phyloP scores from a whole-genome alignment of 2,888 invertebrate genomes.

The Drosophila longiperda region DNA sequence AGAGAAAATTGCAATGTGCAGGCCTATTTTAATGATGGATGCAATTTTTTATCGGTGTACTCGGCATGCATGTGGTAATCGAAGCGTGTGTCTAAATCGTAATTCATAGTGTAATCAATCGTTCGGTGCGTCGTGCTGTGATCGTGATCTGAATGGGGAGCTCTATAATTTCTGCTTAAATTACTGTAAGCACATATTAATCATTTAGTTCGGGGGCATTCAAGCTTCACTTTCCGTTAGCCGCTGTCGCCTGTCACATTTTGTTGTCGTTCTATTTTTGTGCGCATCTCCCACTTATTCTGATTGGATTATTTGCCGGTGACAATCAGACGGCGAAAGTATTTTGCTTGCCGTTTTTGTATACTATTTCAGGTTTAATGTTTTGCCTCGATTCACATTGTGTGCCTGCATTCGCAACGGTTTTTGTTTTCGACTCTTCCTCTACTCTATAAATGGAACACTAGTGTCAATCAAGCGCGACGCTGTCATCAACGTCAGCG shows the following conservation, averaged over 20 bases:
- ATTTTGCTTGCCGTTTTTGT: constrained; percentile 34
- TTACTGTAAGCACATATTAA: constrained; percentile 29
- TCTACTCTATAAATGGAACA: constrained; percentile 17
- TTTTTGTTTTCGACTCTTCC: constrained; percentile 47
- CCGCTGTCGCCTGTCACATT: constrained; percentile 27
- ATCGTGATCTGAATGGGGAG: constrained; percentile 15
- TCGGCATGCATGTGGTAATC: not conserved
- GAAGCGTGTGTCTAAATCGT: not conserved
- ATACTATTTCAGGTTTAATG: constrained; percentile 8
- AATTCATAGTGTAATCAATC: constrained; percentile 30
- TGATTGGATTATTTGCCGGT: constrained; percentile 56
- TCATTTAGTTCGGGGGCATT: constrained; percentile 36
- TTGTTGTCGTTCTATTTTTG: constrained; percentile 56
- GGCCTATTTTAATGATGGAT: not conserved
- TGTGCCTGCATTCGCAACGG: not conserved
- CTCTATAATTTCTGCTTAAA: constrained; percentile 34
- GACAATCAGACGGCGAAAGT: constrained; percentile 54
- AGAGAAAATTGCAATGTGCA: not conserved
- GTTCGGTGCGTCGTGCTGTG: constrained; percentile 2
- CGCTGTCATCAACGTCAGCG: constrained; percentile 34
- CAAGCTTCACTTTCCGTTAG: constrained; percentile 50
- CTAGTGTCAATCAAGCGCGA: constrained; percentile 58
- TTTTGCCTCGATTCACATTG: constrained; percentile 15
- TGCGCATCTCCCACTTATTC: constrained; percentile 54
- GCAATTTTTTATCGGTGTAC: not conserved